These are phyloP conservation scores for Sturnira hondurensis DNA, from an alignment of 2,113 vertebrate genomes.

Conservation along the genomic window DNA sequence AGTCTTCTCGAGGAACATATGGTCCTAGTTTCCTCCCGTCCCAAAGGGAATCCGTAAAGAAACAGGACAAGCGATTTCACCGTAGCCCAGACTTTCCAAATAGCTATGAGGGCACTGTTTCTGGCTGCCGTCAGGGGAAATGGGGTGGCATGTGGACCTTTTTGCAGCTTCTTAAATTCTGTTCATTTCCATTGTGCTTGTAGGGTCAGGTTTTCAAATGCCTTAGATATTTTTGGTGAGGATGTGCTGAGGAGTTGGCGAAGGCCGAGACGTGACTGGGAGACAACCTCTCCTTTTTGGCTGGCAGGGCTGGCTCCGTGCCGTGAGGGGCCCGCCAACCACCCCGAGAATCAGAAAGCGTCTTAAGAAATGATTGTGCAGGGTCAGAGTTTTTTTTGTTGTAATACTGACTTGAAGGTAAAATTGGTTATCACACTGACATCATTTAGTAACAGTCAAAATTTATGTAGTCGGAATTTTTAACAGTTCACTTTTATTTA, in stretches of 20 bases:
- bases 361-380: neutral
- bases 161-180: neutral
- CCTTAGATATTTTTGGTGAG: neutral
- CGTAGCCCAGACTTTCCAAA: neutral
- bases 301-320: neutral
- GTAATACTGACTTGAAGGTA: neutral
- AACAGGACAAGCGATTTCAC: neutral
- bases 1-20: neutral
- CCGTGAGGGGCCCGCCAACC: neutral
- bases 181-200: neutral
- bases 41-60: neutral
- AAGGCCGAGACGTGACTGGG: neutral
- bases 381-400: neutral
- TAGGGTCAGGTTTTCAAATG: neutral
- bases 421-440: neutral
- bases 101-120: neutral
- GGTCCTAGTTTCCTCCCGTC: neutral
- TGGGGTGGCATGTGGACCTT: neutral
- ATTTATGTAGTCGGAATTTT: neutral
- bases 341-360: neutral
- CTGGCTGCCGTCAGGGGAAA: neutral
- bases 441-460: neutral
- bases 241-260: neutral
- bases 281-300: neutral
- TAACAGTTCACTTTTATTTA: neutral